Conservation (phyloP, 2,888 invertebrate genomes). For the Seira sanloemensis region DNA sequence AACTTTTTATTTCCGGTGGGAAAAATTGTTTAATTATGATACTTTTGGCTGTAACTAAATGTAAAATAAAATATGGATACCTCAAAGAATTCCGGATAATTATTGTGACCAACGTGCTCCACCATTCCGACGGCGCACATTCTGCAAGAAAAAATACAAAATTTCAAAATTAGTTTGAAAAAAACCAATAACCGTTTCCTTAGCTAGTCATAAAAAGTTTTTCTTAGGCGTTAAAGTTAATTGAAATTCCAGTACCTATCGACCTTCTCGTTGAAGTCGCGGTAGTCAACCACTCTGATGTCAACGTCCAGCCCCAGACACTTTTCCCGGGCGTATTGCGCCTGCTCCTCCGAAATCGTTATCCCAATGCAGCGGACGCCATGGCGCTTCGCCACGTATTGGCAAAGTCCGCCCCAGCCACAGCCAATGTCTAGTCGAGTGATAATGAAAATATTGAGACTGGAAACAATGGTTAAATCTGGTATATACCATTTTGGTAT, state of each 20-base stretch:
- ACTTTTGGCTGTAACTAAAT: background rate
- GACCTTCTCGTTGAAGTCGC: slow-evolving; percentile 55
- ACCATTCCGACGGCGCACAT: slow-evolving; percentile 48
- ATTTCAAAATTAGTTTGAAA: background rate
- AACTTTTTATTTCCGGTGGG: background rate
- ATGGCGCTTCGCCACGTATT: slow-evolving; percentile 61
- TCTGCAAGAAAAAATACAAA: slow-evolving; percentile 45
- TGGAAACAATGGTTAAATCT: too few relatives aligned
- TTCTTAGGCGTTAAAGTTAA: too few relatives aligned
- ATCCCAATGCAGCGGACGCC: slow-evolving; percentile 53
- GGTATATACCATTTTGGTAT: too few relatives aligned
- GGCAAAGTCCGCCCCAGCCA: slow-evolving; percentile 61
- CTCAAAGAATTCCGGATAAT: slow-evolving; percentile 30
- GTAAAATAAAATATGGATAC: background rate
- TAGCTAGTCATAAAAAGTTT: too few relatives aligned
- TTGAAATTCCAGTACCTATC: background rate
- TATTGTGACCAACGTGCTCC: slow-evolving; percentile 60
- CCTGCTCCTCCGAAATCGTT: slow-evolving; percentile 60
- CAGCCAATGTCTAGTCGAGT: background rate
- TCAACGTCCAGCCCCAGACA: slow-evolving; percentile 52
- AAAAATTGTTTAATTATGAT: too few relatives aligned
- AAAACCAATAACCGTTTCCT: too few relatives aligned
- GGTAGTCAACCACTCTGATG: slow-evolving; percentile 57
- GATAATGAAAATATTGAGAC: too few relatives aligned
- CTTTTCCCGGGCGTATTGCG: slow-evolving; percentile 32